These are phyloP conservation scores for Ferdinandea cuprea DNA, from an alignment of 2,888 invertebrate genomes.

Conservation along the genomic window DNA sequence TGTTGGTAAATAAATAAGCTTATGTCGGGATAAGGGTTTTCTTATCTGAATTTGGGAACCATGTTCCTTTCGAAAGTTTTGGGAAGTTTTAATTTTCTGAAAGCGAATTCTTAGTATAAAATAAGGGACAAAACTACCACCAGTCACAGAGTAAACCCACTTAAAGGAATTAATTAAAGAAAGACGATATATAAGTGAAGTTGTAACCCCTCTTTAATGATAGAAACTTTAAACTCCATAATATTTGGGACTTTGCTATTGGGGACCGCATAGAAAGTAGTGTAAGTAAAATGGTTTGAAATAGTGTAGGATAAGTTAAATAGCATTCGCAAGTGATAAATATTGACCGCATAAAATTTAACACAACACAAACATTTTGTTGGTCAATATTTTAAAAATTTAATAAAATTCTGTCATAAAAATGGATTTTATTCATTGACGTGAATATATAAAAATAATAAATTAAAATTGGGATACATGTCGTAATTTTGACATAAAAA, in stretches of 20 bases:
- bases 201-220: background rate
- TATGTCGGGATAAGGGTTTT: background rate
- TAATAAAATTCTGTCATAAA: background rate
- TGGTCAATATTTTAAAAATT: too few species aligned
- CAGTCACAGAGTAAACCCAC: background rate
- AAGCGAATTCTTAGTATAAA: background rate
- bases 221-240: background rate
- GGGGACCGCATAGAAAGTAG: too few species aligned
- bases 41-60: conserved; percentile 9
- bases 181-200: background rate
- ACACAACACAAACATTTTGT: too few species aligned
- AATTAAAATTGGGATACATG: too few species aligned
- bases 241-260: too few species aligned
- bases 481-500: too few species aligned
- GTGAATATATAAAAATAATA: too few species aligned
- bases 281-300: too few species aligned
- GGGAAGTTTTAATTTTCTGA: background rate
- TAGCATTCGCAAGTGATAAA: too few species aligned
- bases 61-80: background rate
- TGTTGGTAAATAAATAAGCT: conserved; percentile 29
- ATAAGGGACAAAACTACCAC: background rate
- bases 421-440: background rate
- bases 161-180: background rate
- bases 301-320: too few species aligned
- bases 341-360: too few species aligned